Conservation (phyloP, 2,888 invertebrate genomes). For the Amphipoea lucens region DNA sequence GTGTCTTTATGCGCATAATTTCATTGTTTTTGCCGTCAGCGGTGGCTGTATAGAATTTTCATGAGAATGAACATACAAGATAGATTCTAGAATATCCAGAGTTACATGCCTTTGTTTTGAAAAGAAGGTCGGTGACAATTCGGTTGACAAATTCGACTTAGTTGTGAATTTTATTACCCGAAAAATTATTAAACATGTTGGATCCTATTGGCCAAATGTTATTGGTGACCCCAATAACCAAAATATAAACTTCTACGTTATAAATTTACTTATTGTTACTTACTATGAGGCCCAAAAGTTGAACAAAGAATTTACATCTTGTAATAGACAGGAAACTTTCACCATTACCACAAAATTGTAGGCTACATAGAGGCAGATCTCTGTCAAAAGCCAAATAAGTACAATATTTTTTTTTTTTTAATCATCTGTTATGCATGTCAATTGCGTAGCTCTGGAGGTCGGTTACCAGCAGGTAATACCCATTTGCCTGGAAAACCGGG, state of each 20-base stretch:
- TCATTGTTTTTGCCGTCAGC: constrained; percentile 44
- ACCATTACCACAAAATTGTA: constrained; percentile 13
- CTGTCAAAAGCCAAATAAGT: not conserved
- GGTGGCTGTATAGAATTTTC: constrained; percentile 49
- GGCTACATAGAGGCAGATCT: not conserved
- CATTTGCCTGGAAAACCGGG: constrained; percentile 9
- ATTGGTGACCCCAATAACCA: not conserved
- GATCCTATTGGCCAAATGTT: not conserved
- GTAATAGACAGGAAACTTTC: constrained; percentile 33
- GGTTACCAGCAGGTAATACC: constrained; percentile 11
- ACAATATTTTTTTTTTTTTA: not conserved
- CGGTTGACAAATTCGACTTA: not conserved
- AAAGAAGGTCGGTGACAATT: constrained; percentile 5
- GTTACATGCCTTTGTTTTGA: constrained; percentile 39
- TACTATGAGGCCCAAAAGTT: constrained; percentile 4
- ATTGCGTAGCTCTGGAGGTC: not conserved
- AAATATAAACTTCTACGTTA: not conserved
- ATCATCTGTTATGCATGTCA: not conserved
- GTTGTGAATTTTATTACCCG: not conserved
- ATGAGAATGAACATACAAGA: constrained; percentile 48
- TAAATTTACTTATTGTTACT: constrained; percentile 6
- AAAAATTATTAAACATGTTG: not conserved
- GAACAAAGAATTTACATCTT: constrained; percentile 3
- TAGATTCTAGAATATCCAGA: constrained; percentile 49
- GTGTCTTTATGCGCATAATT: constrained; percentile 66